Evolutionary conservation across 2,797 vertebrate genomes (phyloP).

Genomic region (Sebastes paucispinis): DNA sequence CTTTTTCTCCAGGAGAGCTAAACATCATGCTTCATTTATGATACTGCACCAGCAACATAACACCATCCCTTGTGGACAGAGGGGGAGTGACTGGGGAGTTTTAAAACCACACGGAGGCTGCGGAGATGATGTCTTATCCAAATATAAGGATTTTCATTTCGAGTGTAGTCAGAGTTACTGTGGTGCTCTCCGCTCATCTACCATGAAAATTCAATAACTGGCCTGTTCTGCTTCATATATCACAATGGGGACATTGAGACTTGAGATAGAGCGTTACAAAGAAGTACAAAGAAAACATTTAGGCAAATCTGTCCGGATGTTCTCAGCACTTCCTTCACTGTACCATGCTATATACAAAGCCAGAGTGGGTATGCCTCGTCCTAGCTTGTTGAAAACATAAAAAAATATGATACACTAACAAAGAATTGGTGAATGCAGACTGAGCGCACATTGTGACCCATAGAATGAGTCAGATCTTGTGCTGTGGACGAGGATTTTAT

Average conservation of each 20-base stretch:
- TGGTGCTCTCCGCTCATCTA: slow-evolving; percentile 54
- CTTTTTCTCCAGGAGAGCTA: slow-evolving; percentile 55
- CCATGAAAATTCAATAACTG: slow-evolving; percentile 60
- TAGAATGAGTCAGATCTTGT: slow-evolving; percentile 62
- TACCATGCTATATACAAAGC: slow-evolving; percentile 80
- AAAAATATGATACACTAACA: slow-evolving; percentile 58
- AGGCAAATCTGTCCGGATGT: slow-evolving; percentile 61
- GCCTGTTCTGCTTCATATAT: slow-evolving; percentile 65
- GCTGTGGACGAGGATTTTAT: slow-evolving; percentile 41
- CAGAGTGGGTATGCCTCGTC: slow-evolving; percentile 61
- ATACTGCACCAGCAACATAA: slow-evolving; percentile 69
- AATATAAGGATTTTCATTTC: slow-evolving; percentile 60
- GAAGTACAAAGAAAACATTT: slow-evolving; percentile 76
- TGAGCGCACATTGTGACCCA: slow-evolving; percentile 57
- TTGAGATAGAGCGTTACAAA: slow-evolving; percentile 73
- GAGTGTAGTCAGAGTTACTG: slow-evolving; percentile 49
- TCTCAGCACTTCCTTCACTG: slow-evolving; percentile 64
- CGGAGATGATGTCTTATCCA: slow-evolving; percentile 57
- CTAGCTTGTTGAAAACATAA: slow-evolving; percentile 59
- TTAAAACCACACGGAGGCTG: slow-evolving; percentile 54
- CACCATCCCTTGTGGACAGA: slow-evolving; percentile 67
- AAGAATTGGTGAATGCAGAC: slow-evolving; percentile 60
- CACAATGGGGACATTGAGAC: slow-evolving; percentile 65
- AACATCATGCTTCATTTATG: slow-evolving; percentile 79
- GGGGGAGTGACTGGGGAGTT: slow-evolving; percentile 58